Base-by-base conservation (phyloP, 2,797 vertebrate genomes). In the Anguilla marmorata region DNA sequence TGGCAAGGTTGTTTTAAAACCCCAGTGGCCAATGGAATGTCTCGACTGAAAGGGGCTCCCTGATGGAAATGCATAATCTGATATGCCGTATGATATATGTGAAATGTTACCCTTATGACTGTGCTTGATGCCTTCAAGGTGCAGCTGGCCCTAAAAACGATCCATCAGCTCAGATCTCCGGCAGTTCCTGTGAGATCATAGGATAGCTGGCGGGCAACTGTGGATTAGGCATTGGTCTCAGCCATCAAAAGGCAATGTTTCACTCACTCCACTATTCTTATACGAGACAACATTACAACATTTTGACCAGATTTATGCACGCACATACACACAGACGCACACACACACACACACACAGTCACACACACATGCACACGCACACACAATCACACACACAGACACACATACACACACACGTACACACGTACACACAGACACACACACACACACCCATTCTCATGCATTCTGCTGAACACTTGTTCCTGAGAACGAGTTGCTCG, bases 381-480 rank as follows among this genome's bases (percentile, higher is more conserved):
- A 60, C 21, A 19, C 19, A 5, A 11, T 3, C 14, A 21, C 16
- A 2, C 58, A 60, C 14, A 19, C 21, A 19, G 3, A 1, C 52
- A n/a, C 9, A 27, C 14, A 37, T 2, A 60, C 58, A 2, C 3
- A 60, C 58, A 16, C 58, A 60, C 56, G 14, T 0, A 52, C 82
- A 33, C 33, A 82, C 79, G 45, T 30, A 82, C 82, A 88, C 80
- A 56, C 52, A 80, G 1, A 83, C 16, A 84, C 37, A 69, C 37
- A 86, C 58, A 24, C 50, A 84, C 45, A 48, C 83, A 85, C 45
- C 56, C 83, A 24, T 45, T 54, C 82, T 41, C 84, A 41, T 2
- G 60, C 84, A 63, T 54, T n/a, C 85, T n/a, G 24, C 85, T 69
- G 69, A 60, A 74, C 85, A 86, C 45, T 41, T 37, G 14, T 37